A percentile compares a stretch with the other conserved stretches of the same genome.
Evolutionary conservation across 2,888 invertebrate species (phyloP).

Genomic region (Diarsia rubi): DNA sequence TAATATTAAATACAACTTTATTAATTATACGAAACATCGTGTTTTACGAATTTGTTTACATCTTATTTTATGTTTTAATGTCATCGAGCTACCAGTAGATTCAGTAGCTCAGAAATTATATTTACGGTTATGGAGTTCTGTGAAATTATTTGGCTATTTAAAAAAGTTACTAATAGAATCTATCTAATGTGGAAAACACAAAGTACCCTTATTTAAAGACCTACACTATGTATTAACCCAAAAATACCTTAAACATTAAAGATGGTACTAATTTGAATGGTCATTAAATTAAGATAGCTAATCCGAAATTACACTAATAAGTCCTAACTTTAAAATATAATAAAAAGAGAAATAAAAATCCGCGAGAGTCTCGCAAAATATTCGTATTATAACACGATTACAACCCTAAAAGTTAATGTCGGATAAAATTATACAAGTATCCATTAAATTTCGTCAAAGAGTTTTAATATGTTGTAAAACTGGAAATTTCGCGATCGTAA

Average conservation of each 20-base stretch:
- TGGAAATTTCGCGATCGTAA: conserved; percentile 57
- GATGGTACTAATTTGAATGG: neutral
- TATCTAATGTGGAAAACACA: neutral
- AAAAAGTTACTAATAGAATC: neutral
- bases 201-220: neutral
- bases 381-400: conserved; percentile 60
- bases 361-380: conserved; percentile 48
- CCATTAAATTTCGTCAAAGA: conserved; percentile 73
- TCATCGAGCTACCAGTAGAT: conserved; percentile 25
- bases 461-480: conserved; percentile 74
- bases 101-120: conserved; percentile 21
- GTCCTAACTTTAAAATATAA: conserved; percentile 27
- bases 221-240: neutral
- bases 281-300: conserved; percentile 24
- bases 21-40: conserved; percentile 62
- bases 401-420: conserved; percentile 70
- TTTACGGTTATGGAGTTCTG: neutral
- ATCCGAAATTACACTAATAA: conserved; percentile 19
- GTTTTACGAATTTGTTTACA: conserved; percentile 58
- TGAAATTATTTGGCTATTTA: neutral
- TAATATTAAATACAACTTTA: conserved; percentile 52
- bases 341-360: conserved; percentile 48
- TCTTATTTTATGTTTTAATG: conserved; percentile 59
- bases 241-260: neutral
- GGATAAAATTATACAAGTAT: conserved; percentile 71